A percentile compares a stretch with the other conserved stretches of the same genome.
Evolutionary conservation across 2,113 vertebrate species (phyloP).

Genomic region (Malurus alboscapulatus): DNA sequence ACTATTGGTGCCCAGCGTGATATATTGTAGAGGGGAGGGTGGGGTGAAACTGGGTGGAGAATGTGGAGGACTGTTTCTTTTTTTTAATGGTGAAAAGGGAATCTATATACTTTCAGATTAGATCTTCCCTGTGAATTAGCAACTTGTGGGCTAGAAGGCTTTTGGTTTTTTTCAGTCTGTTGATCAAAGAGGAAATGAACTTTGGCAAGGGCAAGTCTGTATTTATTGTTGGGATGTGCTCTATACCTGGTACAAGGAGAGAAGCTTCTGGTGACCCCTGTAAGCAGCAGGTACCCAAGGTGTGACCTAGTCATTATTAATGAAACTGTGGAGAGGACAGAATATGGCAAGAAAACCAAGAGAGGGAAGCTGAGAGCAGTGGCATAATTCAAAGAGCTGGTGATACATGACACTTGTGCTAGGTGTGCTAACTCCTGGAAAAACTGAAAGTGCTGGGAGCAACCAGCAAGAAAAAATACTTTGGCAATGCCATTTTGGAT

Average conservation of each 20-base stretch:
- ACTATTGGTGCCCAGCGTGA: accelerated
- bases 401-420: neutral
- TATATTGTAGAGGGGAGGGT: neutral
- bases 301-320: neutral
- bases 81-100: neutral
- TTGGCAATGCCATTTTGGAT: neutral
- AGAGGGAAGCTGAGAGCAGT: neutral
- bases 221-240: neutral
- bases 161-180: neutral
- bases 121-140: neutral
- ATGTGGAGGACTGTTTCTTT: accelerated
- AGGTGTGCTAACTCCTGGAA: neutral
- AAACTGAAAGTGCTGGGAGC: neutral
- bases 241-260: neutral
- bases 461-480: neutral
- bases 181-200: neutral
- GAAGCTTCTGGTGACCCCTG: neutral
- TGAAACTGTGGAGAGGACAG: neutral
- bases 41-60: neutral
- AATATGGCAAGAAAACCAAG: neutral
- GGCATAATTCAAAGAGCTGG: neutral
- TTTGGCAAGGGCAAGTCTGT: neutral
- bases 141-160: neutral
- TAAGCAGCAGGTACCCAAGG: neutral
- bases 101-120: neutral